These are phyloP conservation scores for Plutomurus gul DNA, from an alignment of 1,140 invertebrate species.

Conservation along the genomic window DNA sequence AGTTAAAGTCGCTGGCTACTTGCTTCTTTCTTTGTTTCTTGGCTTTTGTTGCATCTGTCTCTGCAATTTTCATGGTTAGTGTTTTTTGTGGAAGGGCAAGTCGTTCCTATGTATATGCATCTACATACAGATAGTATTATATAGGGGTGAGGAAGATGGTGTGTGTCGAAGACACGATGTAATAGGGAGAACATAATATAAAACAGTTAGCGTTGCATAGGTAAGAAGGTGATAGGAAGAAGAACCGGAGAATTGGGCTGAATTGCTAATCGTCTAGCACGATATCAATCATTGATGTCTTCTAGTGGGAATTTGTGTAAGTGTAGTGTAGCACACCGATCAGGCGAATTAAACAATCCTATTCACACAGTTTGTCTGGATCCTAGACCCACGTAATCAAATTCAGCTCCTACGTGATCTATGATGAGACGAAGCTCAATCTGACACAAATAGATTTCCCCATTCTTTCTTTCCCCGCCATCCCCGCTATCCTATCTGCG, in stretches of 20 bases:
- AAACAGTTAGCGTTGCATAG: neutral
- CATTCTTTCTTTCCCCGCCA: neutral
- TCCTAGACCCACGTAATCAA: constrained; percentile 40
- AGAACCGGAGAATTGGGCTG: neutral
- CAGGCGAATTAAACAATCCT: constrained; percentile 47
- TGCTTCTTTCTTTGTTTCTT: neutral
- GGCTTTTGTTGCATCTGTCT: neutral
- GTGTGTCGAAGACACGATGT: no score
- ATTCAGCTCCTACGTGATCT: constrained; percentile 50
- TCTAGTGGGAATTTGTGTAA: constrained; percentile 46
- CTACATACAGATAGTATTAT: no score
- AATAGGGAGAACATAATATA: neutral
- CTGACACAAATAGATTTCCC: constrained; percentile 49
- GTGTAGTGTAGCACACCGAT: constrained; percentile 32
- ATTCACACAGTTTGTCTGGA: constrained; percentile 41
- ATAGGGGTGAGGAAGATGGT: no score
- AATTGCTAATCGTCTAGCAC: constrained; percentile 35
- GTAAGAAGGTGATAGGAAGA: constrained; percentile 18
- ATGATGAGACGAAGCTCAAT: constrained; percentile 49
- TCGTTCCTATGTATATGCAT: no score
- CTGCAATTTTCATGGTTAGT: constrained; percentile 6
- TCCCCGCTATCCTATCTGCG: no score
- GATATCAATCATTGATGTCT: constrained; percentile 50
- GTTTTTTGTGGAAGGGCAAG: neutral
- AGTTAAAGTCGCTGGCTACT: neutral